A percentile compares a stretch with the other conserved stretches of the same genome.
These are phyloP conservation scores for Lepidochrysops patricia DNA, from an alignment of 2,888 invertebrate species.

Conservation along the genomic window DNA sequence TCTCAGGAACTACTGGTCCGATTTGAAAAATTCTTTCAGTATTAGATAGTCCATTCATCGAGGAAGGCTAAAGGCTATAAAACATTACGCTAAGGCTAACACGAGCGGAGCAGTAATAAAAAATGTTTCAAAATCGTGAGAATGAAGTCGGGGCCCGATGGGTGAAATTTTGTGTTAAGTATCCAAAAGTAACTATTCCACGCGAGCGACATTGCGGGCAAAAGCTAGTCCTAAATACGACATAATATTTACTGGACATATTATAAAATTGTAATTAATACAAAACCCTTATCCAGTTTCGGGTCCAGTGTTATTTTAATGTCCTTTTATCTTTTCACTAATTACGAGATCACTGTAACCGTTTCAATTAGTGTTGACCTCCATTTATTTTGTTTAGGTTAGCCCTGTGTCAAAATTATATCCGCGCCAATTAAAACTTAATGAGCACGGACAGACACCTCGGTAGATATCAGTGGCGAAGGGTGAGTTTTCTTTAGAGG, in stretches of 20 bases:
- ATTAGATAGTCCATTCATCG: too few relatives aligned
- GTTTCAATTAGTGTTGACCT: constrained; percentile 14
- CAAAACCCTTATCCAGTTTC: constrained; percentile 10
- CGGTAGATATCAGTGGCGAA: background rate
- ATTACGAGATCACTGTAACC: constrained; percentile 11
- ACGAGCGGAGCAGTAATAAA: too few relatives aligned
- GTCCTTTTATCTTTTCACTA: constrained; percentile 15
- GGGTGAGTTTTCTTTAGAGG: too few relatives aligned
- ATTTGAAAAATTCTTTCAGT: too few relatives aligned
- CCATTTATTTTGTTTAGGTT: constrained; percentile 1
- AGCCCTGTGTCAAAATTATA: background rate
- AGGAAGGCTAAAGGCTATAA: too few relatives aligned
- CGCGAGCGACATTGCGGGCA: too few relatives aligned
- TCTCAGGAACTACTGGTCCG: too few relatives aligned
- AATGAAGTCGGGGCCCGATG: too few relatives aligned
- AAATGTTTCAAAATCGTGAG: too few relatives aligned
- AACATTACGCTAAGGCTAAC: too few relatives aligned
- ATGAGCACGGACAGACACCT: background rate
- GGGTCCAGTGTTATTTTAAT: background rate
- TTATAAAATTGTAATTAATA: constrained; percentile 12
- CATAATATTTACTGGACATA: background rate
- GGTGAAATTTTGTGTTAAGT: too few relatives aligned
- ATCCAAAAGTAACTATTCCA: too few relatives aligned
- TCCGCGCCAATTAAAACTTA: background rate
- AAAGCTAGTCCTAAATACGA: background rate